Base-by-base conservation (phyloP, 1,140 invertebrate species). In the Luehdorfia chinensis region DNA sequence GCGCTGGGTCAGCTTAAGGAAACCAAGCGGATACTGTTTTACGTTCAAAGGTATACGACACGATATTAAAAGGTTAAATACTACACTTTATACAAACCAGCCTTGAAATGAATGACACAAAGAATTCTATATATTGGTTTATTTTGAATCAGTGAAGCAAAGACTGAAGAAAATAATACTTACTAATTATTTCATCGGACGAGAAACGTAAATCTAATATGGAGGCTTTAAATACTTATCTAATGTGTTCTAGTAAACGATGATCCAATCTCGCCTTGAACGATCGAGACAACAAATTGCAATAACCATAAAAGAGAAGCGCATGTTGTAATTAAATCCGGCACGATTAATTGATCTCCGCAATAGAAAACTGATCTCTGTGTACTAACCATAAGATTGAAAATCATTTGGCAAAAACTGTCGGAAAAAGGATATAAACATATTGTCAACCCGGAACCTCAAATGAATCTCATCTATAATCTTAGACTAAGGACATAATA, bases 241-340 rank as follows among this genome's bases (percentile, higher is more conserved):
- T 49, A 51, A 54, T 48, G 37, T 39, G 27, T 59, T 64, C 55
- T 27, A 39, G 33, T 33, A 27, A 64, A 54, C 52, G 50, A 57
- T 59, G 61, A 64, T 55, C 31, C 30, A 51, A 55, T 32, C 44
- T 52, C 18, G 23, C 16, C 31, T 14, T 21, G 34, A 44, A 21
- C 18, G 28, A 47, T 32, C 25, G 39, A 31, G 30, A 50, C 50
- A 47, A 52, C 41, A 54, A 57, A 57, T 54, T 52, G 9, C 25
- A 46, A 48, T 49, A 39, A 46, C 52, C 52, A 55, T 63, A 56
- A 52, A 49, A 50, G 47, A 15, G 19, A 32, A 37, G 31, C 52
- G 51, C 56, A 39, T 47, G 47, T 46, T 19, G 45, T 25, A 34
- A 39, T 46, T 37, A 41, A 39, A 23, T 15, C 9, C n/a, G 31